Base-by-base conservation (phyloP, 2,888 invertebrate species). In the Eristalinus sepulchralis region DNA sequence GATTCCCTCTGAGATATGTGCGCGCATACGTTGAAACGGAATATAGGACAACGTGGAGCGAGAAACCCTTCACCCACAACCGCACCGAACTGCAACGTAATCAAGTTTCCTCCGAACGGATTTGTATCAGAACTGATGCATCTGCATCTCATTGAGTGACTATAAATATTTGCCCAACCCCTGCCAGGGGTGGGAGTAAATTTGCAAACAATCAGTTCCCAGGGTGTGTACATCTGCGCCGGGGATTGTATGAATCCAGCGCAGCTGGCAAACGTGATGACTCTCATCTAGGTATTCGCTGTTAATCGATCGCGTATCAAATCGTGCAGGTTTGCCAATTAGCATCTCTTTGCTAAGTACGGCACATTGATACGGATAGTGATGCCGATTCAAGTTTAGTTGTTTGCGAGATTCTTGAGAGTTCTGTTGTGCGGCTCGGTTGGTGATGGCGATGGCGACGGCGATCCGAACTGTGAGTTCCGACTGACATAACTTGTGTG, bases 361-460 rank as follows among this genome's bases (percentile, higher is more conserved):
- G 20, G 24, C 31, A 11, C 13, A 24, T 17, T 55, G 22, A 27
- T 75, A 17, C 27, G 66, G 64, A 66, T 31, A 33, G 62, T 33
- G 9, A 0, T 31, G n/a, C 11, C 6, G 36, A 53, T 22, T 24
- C 27, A n/a, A 27, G 24, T 60, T 77, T 60, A 77, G 77, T 77
- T 62, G 62, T 27, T 55, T 62, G 11, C 13, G 24, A 68, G 62
- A 68, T 68, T 62, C n/a, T 10, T 9, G 20, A 31, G 59, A 62
- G 68, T 5, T 47, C 34, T 62, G 22, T 62, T 62, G n/a, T 53
- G 20, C n/a, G 55, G 11, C 31, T 47, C 11, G 4, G 22, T 13
- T 34, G 20, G 11, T 27, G 24, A 83, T 83, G 78, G 59, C 62
- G 6, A n/a, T 34, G 20, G 11, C 39, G 24, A 83, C 78, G 78